Conservation (phyloP, 2,113 vertebrate genomes). For the Cyprinodon tularosa region DNA sequence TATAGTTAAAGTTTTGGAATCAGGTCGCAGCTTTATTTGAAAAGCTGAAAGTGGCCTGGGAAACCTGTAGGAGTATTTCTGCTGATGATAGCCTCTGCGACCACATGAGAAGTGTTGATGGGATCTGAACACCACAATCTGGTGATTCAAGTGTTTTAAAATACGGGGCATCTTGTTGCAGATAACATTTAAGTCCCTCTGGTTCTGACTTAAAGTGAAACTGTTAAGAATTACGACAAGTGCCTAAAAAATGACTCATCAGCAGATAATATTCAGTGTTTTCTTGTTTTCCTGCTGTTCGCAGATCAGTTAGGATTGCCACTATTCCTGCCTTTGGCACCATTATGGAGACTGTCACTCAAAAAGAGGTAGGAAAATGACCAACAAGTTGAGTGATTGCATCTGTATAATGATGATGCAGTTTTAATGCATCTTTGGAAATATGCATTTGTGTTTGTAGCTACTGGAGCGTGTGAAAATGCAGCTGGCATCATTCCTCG, state of each 20-base stretch:
- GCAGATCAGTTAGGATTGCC: conserved; percentile 97
- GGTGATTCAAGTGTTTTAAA: conserved; percentile 6
- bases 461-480: conserved; percentile 98
- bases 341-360: conserved; percentile 99
- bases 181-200: conserved; percentile 15
- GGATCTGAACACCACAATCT: conserved; percentile 7
- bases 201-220: conserved; percentile 7
- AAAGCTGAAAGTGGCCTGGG: neutral
- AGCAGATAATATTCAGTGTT: conserved; percentile 7
- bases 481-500: conserved; percentile 97
- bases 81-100: neutral
- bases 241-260: neutral
- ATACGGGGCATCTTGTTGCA: neutral
- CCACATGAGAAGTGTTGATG: neutral
- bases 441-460: conserved; percentile 68
- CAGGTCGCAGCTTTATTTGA: neutral
- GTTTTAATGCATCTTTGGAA: neutral
- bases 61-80: neutral
- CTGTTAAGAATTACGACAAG: neutral
- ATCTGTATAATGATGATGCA: neutral
- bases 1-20: neutral
- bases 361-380: conserved; percentile 88
- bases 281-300: conserved; percentile 70
- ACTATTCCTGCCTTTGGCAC: conserved; percentile 99
- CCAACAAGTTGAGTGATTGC: neutral